phyloP scores from a whole-genome alignment of 2,113 vertebrate species.

The Megaceryle maxima region DNA sequence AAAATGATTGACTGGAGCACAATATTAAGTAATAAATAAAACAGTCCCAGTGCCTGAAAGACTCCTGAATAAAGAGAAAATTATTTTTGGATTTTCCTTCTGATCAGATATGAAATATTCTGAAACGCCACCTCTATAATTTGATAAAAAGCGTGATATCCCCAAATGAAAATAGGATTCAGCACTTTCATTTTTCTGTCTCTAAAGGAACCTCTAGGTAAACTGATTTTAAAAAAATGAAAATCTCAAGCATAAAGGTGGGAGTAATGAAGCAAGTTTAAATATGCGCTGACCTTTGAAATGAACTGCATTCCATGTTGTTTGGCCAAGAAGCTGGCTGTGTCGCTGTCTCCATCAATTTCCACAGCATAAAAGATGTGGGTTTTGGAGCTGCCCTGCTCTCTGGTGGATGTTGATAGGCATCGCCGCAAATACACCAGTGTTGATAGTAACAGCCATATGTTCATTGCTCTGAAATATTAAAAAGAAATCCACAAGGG shows the following conservation, averaged over 20 bases:
- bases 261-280: constrained; percentile 85
- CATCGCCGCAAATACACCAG: constrained; percentile 76
- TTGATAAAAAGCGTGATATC: constrained; percentile 92
- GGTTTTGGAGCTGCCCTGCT: constrained; percentile 89
- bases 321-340: constrained; percentile 82
- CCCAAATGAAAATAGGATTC: constrained; percentile 90
- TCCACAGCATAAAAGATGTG: constrained; percentile 79
- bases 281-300: constrained; percentile 92
- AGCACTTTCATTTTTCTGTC: constrained; percentile 88
- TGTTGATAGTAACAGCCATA: constrained; percentile 56
- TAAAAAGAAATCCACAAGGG: constrained; percentile 55
- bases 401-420: constrained; percentile 87
- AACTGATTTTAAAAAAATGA: constrained; percentile 82
- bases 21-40: constrained; percentile 83
- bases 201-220: constrained; percentile 81
- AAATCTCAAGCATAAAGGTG: constrained; percentile 81
- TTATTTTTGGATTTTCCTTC: constrained; percentile 83
- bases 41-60: constrained; percentile 74
- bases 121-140: constrained; percentile 87
- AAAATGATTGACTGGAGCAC: constrained; percentile 80
- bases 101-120: constrained; percentile 94
- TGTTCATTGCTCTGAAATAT: constrained; percentile 52
- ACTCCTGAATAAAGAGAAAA: constrained; percentile 82
- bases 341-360: constrained; percentile 82
- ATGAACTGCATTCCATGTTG: constrained; percentile 87